Conservation (phyloP, 35 echinoderm and acorn worm genomes). For the Ophioderma brevispina region DNA sequence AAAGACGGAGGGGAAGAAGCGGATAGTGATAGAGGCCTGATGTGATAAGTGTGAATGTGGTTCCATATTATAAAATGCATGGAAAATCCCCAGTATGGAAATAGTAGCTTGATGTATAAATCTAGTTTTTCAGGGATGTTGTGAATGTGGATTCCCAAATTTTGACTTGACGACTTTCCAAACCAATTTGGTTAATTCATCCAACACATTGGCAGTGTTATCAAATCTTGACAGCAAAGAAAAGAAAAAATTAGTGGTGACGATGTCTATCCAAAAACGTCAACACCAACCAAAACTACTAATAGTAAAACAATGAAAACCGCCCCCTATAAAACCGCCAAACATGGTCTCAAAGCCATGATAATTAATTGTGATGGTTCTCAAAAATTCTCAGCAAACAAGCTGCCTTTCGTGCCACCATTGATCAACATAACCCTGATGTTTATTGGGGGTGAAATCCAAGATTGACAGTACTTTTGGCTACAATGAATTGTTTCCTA, state of each 20-base stretch:
- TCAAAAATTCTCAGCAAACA: not conserved
- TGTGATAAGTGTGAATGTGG: constrained; percentile 29
- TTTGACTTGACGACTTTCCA: not conserved
- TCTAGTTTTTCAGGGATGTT: constrained; percentile 26
- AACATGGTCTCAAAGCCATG: constrained; percentile 17
- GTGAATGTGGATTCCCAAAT: constrained; percentile 11
- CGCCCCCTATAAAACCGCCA: not conserved
- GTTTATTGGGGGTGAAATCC: constrained; percentile 40
- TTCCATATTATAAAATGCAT: constrained; percentile 13
- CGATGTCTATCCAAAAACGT: not conserved
- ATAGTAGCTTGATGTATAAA: not conserved
- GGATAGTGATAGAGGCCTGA: not conserved
- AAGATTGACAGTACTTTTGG: constrained; percentile 25
- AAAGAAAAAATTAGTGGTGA: not conserved
- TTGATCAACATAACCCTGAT: constrained; percentile 50
- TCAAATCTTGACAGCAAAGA: not conserved
- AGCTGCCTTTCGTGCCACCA: constrained; percentile 17
- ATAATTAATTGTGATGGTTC: constrained; percentile 35
- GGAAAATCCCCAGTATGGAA: constrained; percentile 2
- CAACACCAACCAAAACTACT: not conserved
- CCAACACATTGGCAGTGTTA: not conserved
- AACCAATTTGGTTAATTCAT: not conserved
- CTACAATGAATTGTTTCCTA: constrained; percentile 36
- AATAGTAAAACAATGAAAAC: not conserved
- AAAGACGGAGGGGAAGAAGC: not conserved